Base-by-base conservation (phyloP, 2,888 invertebrate genomes). In the Drosophila anomalipes region DNA sequence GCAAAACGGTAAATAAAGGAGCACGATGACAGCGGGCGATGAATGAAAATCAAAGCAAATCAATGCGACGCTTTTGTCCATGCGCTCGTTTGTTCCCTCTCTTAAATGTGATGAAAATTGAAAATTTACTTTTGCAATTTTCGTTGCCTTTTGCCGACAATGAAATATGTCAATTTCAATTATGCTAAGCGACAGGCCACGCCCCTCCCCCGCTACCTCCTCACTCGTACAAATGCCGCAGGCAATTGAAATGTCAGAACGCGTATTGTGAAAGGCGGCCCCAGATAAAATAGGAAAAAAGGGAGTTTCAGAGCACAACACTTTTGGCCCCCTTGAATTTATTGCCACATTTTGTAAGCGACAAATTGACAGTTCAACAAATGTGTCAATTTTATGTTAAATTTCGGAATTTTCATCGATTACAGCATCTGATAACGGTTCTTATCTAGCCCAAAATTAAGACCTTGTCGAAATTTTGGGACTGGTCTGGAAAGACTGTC, bases 81-180 rank as follows among this genome's bases (percentile, higher is more conserved):
- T 22, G 47, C 32, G 32, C 47, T 30, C 32, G 26, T 26, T 26
- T 35, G 6, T 39, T 49, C 58, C 68, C 71, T 19, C 37, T 60
- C 61, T 76, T 61, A 74, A 79, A 74, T 74, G 63, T 74, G 76
- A 79, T 82, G 88, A 82, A 86, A 86, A 86, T 86, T 88, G 90
- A 90, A 90, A 90, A 88, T 86, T 74, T 86, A 88, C 90, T 86
- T 86, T 86, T 83, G 81, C 90, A 86, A 86, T 88, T 86, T 79
- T 73, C 73, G 67, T 65, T 67, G 83, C 86, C 69, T 64, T 74
- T 74, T 54, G 53, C 65, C 70, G 57, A 88, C 89, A 90, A 79
- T 80, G 83, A 86, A 86, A 86, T 86, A 88, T 90, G 86, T 86
- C 86, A 86, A 86, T 90, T 86, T 86, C 86, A 86, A 86, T 86